These are phyloP conservation scores for Vidua macroura DNA, from an alignment of 2,113 vertebrate genomes.

Conservation along the genomic window DNA sequence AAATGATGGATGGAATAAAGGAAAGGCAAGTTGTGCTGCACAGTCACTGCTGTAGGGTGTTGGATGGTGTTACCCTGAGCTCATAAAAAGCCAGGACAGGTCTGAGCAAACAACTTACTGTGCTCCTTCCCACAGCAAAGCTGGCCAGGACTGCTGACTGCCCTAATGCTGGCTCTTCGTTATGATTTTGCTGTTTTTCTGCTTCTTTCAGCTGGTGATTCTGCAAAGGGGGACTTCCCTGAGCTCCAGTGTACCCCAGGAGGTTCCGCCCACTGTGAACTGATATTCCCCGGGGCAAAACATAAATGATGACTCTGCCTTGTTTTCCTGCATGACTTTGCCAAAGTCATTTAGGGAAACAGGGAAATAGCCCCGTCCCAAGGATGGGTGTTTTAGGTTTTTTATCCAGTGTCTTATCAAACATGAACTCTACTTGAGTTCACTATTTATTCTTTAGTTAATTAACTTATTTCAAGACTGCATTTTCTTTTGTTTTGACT, in stretches of 20 bases:
- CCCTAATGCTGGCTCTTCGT: neutral
- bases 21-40: constrained; percentile 13
- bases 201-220: neutral
- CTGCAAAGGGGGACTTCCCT: neutral
- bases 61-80: neutral
- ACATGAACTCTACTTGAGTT: neutral
- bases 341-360: neutral
- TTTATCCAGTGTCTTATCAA: neutral
- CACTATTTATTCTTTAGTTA: neutral
- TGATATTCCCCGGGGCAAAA: neutral
- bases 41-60: neutral
- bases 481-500: neutral
- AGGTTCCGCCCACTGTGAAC: neutral
- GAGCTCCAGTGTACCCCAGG: neutral
- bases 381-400: neutral
- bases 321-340: neutral
- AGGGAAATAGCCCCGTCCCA: neutral
- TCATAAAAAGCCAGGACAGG: neutral
- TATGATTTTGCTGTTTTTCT: neutral
- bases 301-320: neutral
- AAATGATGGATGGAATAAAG: constrained; percentile 51
- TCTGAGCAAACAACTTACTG: neutral
- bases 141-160: neutral
- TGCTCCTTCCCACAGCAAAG: neutral
- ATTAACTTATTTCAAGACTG: neutral